A percentile compares a stretch with the other conserved stretches of the same genome.
These are phyloP conservation scores for Syngnathoides biaculeatus DNA, from an alignment of 2,113 vertebrate genomes.

Conservation along the genomic window DNA sequence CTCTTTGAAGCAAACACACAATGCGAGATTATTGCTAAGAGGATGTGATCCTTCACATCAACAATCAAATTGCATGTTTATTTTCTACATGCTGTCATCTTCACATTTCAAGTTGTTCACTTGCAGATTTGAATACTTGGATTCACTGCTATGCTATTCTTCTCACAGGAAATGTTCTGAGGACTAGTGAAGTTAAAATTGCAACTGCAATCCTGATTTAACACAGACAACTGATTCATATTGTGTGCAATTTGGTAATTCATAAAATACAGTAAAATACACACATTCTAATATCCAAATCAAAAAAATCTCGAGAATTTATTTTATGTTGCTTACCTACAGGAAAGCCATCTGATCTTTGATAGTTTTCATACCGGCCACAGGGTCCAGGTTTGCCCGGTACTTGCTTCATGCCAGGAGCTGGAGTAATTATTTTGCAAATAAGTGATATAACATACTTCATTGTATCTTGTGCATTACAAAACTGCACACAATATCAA, in stretches of 20 bases:
- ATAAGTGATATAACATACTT: conserved; percentile 33
- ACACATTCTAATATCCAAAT: conserved; percentile 9
- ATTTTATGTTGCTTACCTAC: conserved; percentile 74
- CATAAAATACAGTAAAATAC: conserved; percentile 33
- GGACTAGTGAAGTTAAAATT: neutral
- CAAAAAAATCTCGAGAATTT: conserved; percentile 5
- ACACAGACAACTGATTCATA: conserved; percentile 26
- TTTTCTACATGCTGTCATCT: neutral
- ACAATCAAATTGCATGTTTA: neutral
- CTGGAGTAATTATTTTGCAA: conserved; percentile 69
- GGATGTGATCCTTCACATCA: neutral
- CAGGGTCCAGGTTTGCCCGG: conserved; percentile 75
- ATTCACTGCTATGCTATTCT: neutral
- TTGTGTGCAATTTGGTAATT: conserved; percentile 67
- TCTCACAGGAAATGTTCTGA: neutral
- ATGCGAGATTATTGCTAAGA: neutral
- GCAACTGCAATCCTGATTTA: neutral
- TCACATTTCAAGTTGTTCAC: neutral
- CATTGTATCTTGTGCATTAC: conserved; percentile 47
- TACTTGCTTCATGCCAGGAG: conserved; percentile 76
- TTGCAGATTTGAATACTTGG: neutral
- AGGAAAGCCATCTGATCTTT: conserved; percentile 74
- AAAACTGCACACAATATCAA: conserved; percentile 69
- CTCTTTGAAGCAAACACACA: conserved; percentile 48
- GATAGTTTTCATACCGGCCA: conserved; percentile 76